Percentiles rank a stretch among this genome's conserved stretches.
Conservation (phyloP, 2,797 vertebrate species). For the Atherinosoma microstoma region DNA sequence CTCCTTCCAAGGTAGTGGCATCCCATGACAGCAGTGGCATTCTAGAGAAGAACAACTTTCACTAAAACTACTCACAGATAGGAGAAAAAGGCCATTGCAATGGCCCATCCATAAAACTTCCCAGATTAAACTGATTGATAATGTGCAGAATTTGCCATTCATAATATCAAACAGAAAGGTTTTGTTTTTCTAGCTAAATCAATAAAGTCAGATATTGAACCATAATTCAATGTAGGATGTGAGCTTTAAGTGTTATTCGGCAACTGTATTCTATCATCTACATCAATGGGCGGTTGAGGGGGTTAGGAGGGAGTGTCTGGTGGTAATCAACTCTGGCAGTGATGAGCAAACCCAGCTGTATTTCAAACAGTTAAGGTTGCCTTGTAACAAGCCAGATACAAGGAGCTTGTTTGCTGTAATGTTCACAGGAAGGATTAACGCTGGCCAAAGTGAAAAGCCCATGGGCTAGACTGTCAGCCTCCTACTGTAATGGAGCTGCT, state of each 20-base stretch:
- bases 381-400: conserved; percentile 35
- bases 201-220: not conserved
- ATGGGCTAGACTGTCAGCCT: conserved; percentile 58
- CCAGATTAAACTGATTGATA: not conserved
- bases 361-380: conserved; percentile 31
- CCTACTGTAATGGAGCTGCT: conserved; percentile 65
- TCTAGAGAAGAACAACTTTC: not conserved
- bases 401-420: conserved; percentile 55
- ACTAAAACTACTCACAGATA: not conserved
- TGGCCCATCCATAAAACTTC: not conserved
- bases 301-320: not conserved
- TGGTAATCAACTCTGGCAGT: conserved; percentile 4
- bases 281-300: not conserved
- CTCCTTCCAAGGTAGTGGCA: not conserved
- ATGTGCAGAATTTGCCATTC: conserved; percentile 6
- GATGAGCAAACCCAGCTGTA: conserved; percentile 21
- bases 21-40: not conserved
- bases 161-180: not conserved
- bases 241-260: not conserved
- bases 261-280: not conserved
- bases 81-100: not conserved
- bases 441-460: conserved; percentile 57
- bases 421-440: conserved; percentile 65
- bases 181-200: too few species aligned
- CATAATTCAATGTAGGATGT: not conserved